Conservation (phyloP, 2,797 vertebrate species). For the Sphenodon punctatus region DNA sequence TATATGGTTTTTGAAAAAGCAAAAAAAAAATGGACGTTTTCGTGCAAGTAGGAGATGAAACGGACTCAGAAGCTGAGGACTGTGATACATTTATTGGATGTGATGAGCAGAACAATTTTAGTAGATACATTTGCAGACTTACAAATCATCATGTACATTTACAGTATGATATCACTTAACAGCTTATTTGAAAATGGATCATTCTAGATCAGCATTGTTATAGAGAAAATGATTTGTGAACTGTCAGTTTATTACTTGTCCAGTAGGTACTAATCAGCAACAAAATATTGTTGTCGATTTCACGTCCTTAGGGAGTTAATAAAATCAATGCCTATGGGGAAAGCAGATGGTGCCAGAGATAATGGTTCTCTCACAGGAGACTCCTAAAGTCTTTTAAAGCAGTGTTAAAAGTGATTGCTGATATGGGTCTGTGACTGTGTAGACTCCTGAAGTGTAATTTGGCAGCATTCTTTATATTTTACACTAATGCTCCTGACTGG, state of each 20-base stretch:
- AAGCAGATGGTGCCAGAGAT: not conserved
- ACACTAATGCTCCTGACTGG: not conserved
- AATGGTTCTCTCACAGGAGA: not conserved
- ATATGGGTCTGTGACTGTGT: not conserved
- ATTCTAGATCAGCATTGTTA: not conserved
- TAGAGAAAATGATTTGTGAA: not conserved
- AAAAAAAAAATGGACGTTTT: not conserved
- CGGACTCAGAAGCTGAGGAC: not conserved
- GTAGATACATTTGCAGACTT: not conserved
- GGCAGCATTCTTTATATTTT: not conserved
- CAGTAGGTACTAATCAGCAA: not conserved
- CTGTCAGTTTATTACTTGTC: not conserved
- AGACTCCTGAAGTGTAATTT: not conserved
- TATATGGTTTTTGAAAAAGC: not conserved
- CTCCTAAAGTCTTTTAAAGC: not conserved
- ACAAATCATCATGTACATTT: not conserved
- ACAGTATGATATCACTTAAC: not conserved
- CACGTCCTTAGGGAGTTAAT: not conserved
- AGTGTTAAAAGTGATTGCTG: not conserved
- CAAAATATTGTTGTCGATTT: not conserved
- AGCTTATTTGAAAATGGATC: not conserved
- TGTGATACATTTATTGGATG: not conserved
- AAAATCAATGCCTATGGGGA: slow-evolving; percentile 8
- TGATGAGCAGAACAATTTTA: not conserved
- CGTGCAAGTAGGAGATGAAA: not conserved